Base-by-base conservation (phyloP, 2,113 vertebrate genomes). In the Emberiza fucata region DNA sequence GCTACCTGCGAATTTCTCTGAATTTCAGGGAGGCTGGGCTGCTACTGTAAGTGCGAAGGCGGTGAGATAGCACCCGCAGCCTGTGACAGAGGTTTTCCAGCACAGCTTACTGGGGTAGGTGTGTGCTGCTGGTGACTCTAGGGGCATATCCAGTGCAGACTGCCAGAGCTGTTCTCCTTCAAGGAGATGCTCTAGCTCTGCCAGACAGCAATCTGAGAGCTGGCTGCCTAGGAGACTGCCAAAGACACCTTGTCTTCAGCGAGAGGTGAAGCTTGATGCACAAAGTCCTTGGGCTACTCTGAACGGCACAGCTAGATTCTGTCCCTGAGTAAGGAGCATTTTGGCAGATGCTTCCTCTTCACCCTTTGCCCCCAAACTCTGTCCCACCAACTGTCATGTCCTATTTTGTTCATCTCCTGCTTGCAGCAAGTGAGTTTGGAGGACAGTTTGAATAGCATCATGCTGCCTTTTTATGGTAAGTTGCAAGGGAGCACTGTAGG, bases 181-280 rank as follows among this genome's bases (percentile, higher is more conserved):
- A 94, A 35, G 82, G 56, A 93, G 92, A 83, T 44, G 56, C n/a
- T 65, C 39, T n/a, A 27, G 25, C 48, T 86, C 77, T 87, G 92
- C 63, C 90, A 96, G 93, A 51, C 84, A 59, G 91, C 92, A 90
- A 77, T 87, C 72, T 87, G 90, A 96, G 96, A 96, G 71, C 78
- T 0, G 15, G 27, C 91, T 77, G 79, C 81, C 56, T 76, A 63
- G 89, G 80, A 84, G 69, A 42, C 92, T 92, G 91, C 47, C 72
- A 70, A 47, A 95, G 94, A 75, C 90, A 92, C 79, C 82, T 88
- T 96, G 93, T 95, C 93, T 95, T 86, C 92, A 93, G 92, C 64
- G 71, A 45, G 93, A 92, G 93, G 93, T 92, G 95, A 90, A 92
- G 91, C 64, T 57, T 88, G 92, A 88, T 88, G 92, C 51, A 83